These are phyloP conservation scores for Oppia nitens DNA, from an alignment of 1,140 invertebrate genomes.

Conservation along the genomic window DNA sequence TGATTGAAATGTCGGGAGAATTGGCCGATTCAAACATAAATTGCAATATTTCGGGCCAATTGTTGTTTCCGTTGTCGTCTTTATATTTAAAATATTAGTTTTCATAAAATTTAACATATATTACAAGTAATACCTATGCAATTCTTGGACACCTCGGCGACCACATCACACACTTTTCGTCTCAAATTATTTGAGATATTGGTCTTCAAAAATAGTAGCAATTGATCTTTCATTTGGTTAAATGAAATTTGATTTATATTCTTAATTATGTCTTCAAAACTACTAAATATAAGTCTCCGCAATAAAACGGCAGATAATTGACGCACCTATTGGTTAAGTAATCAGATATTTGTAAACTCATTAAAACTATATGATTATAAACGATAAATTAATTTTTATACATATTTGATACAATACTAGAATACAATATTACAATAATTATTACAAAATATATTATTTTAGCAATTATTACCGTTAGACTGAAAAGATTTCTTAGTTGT, in stretches of 20 bases:
- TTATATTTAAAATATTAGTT: background rate
- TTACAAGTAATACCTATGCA: constrained; percentile 42
- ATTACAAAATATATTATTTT: background rate
- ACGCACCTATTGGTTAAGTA: background rate
- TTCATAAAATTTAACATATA: background rate
- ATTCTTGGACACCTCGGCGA: constrained; percentile 82
- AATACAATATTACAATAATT: background rate
- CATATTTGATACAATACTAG: too few relatives aligned
- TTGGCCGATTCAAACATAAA: constrained; percentile 90
- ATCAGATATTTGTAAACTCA: too few relatives aligned
- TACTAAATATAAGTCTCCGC: constrained; percentile 65
- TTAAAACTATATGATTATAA: too few relatives aligned
- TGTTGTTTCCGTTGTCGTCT: constrained; percentile 88
- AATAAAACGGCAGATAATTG: constrained; percentile 42
- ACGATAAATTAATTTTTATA: too few relatives aligned
- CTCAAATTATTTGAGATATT: constrained; percentile 50
- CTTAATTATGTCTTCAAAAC: constrained; percentile 76
- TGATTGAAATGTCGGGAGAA: constrained; percentile 56
- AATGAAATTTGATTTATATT: constrained; percentile 61
- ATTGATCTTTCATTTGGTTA: constrained; percentile 61
- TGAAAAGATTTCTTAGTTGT: too few relatives aligned
- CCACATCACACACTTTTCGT: constrained; percentile 83
- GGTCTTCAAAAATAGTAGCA: constrained; percentile 64
- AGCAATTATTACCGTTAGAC: background rate
- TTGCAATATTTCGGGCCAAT: constrained; percentile 90